These are phyloP conservation scores for Eupithecia insigniata DNA, from an alignment of 2,888 invertebrate species.

Conservation along the genomic window DNA sequence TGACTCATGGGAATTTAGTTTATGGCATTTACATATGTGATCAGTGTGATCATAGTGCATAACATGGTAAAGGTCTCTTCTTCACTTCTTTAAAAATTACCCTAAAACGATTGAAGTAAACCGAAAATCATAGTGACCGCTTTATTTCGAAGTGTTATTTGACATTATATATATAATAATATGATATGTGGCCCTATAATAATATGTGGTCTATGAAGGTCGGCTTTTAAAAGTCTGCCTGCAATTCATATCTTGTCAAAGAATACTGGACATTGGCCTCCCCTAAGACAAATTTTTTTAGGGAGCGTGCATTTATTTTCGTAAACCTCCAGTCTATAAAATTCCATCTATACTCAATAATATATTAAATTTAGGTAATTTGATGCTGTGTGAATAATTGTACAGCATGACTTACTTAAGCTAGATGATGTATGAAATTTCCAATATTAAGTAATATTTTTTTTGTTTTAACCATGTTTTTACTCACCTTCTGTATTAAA, in stretches of 20 bases:
- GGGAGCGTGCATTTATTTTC: neutral
- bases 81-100: too few relatives aligned
- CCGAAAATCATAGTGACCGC: too few relatives aligned
- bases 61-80: too few relatives aligned
- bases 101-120: too few relatives aligned
- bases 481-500: slow-evolving; percentile 90
- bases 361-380: neutral
- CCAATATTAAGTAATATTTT: too few relatives aligned
- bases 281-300: neutral
- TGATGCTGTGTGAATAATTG: neutral
- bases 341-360: neutral
- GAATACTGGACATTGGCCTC: neutral
- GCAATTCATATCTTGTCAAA: neutral
- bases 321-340: neutral
- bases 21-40: neutral
- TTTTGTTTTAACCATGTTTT: too few relatives aligned
- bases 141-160: too few relatives aligned
- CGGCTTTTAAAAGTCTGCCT: neutral
- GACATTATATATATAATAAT: too few relatives aligned
- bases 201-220: too few relatives aligned
- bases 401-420: neutral
- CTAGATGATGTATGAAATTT: neutral
- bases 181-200: too few relatives aligned
- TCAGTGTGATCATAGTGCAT: neutral
- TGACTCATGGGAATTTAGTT: neutral